A percentile compares a stretch with the other conserved stretches of the same genome.
Conservation (phyloP, 2,888 invertebrate genomes). For the Cerastoderma edule region DNA sequence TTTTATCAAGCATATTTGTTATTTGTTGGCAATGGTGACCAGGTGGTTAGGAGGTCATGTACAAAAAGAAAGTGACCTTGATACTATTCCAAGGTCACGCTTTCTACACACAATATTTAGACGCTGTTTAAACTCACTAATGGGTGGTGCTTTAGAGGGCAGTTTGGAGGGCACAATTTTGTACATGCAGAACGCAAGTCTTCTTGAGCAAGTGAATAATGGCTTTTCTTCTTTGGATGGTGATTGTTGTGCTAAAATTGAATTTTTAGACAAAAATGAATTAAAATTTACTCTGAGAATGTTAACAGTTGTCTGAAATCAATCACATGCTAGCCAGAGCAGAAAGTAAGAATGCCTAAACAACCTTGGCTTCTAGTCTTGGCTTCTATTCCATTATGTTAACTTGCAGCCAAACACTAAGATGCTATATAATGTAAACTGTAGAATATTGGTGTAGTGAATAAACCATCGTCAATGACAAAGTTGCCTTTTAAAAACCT, state of each 20-base stretch:
- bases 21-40: slow-evolving; percentile 17
- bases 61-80: slow-evolving; percentile 23
- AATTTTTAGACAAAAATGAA: too few relatives aligned
- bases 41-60: slow-evolving; percentile 20
- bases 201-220: slow-evolving; percentile 23
- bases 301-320: too few relatives aligned
- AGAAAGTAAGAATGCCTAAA: too few relatives aligned
- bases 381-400: too few relatives aligned
- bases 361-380: too few relatives aligned
- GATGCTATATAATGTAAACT: too few relatives aligned
- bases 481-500: too few relatives aligned
- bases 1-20: slow-evolving; percentile 13
- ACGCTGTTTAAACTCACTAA: slow-evolving; percentile 52
- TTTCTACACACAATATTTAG: slow-evolving; percentile 38
- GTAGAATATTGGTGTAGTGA: too few relatives aligned
- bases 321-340: too few relatives aligned
- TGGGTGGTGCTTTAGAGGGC: slow-evolving; percentile 51
- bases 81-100: slow-evolving; percentile 28
- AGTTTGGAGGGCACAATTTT: slow-evolving; percentile 59
- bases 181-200: slow-evolving; percentile 41
- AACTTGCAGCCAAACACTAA: too few relatives aligned
- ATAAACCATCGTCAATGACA: too few relatives aligned
- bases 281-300: too few relatives aligned
- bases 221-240: slow-evolving; percentile 16
- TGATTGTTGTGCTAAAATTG: slow-evolving; percentile 26